Evolutionary conservation across 2,113 vertebrate genomes (phyloP), one percentile per base, ranked within the genome.

Genomic region (Rhinolophus sinicus): DNA sequence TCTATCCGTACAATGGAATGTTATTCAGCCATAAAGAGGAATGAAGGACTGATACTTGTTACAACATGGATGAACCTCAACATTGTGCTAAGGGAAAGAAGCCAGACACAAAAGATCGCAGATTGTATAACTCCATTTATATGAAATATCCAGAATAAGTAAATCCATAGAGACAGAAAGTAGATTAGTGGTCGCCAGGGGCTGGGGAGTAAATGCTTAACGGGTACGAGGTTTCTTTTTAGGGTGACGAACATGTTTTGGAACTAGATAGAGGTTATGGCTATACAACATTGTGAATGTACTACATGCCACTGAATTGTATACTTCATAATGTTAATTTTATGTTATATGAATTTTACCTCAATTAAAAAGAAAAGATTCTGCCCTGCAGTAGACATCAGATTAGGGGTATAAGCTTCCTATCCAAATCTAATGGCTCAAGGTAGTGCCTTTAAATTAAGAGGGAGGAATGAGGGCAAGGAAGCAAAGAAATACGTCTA

Each of bases 401-500:
- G 52, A 70, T 52, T 82, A 58, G 38, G 40, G 19, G 22, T 33
- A 3, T 67, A 81, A 47, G 5, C 21, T 54, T 82, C 26, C 88
- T 76, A 69, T 24, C 50, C 69, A 82, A 94, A 26, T 22, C 54
- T 67, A 83, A 33, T 28, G 38, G 72, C 35, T 85, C 40, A 65
- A 78, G 33, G 40, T 78, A 58, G 26, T 77, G 52, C 69, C 44
- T 75, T 83, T 83, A 75, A 40, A 50, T 52, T 40, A 69, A 84
- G 56, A 75, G 56, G 44, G 69, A 54, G 56, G 78, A 24, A 64
- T 21, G 40, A 64, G 12, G 54, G 28, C 19, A n/a, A 75, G 67
- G 47, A 65, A 83, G 69, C 56, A 92, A 54, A 62, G 56, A 88
- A 76, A 75, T 83, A 91, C 50, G 65, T 82, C 65, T 81, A 81